Percentiles rank a stretch among this genome's conserved stretches.
Conservation (phyloP, 2,888 invertebrate genomes). For the Phania funesta region DNA sequence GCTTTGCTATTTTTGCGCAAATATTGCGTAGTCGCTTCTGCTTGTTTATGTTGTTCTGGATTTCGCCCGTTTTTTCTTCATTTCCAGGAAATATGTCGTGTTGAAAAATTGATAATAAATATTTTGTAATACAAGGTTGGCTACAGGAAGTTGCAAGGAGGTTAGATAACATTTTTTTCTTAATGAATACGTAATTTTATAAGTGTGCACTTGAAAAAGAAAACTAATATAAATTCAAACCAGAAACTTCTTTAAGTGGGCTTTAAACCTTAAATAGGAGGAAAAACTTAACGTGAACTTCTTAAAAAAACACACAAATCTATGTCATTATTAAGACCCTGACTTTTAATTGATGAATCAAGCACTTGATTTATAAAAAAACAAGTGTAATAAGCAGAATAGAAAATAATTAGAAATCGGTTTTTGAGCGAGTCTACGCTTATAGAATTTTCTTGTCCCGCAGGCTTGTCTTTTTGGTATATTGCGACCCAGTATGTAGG, state of each 20-base stretch:
- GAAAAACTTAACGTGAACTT: too few relatives aligned
- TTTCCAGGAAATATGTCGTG: slow-evolving; percentile 63
- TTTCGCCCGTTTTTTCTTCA: background rate
- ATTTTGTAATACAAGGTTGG: slow-evolving; percentile 60
- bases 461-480: too few relatives aligned
- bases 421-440: too few relatives aligned
- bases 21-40: slow-evolving; percentile 45
- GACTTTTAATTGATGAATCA: too few relatives aligned
- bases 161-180: slow-evolving; percentile 50
- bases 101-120: slow-evolving; percentile 48
- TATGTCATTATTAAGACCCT: too few relatives aligned
- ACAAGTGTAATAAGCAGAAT: too few relatives aligned
- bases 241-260: background rate
- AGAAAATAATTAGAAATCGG: too few relatives aligned
- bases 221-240: background rate
- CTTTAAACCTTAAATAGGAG: background rate
- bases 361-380: too few relatives aligned
- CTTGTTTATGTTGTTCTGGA: slow-evolving; percentile 26
- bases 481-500: too few relatives aligned
- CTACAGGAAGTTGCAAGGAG: slow-evolving; percentile 60
- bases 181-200: slow-evolving; percentile 2
- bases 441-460: too few relatives aligned
- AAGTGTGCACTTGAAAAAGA: background rate
- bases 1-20: background rate
- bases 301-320: too few relatives aligned